phyloP scores from a whole-genome alignment of 2,888 invertebrate genomes.

The Hoplodrina ambigua region DNA sequence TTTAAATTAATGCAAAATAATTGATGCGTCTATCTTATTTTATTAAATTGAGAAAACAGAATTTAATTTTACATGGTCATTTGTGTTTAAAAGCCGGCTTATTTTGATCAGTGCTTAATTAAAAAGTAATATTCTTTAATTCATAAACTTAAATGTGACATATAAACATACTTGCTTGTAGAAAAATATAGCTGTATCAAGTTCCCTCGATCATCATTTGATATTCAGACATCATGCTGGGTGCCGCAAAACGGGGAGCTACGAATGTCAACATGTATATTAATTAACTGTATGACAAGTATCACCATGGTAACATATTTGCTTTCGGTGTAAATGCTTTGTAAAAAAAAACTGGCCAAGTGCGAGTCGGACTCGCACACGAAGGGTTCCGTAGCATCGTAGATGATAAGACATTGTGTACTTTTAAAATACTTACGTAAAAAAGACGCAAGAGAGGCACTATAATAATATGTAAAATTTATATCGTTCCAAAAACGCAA shows the following conservation, averaged over 20 bases:
- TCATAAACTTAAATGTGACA: not conserved
- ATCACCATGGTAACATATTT: conserved; percentile 31
- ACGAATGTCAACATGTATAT: conserved; percentile 59
- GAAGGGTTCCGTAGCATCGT: too few species aligned
- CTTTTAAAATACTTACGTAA: too few species aligned
- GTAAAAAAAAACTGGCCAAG: too few species aligned
- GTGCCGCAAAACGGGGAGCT: conserved; percentile 62
- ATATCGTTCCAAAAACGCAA: too few species aligned
- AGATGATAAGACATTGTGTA: too few species aligned
- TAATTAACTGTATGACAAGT: conserved; percentile 53
- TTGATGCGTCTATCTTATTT: too few species aligned
- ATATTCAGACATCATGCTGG: conserved; percentile 62
- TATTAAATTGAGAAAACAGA: not conserved
- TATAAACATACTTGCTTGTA: conserved; percentile 19
- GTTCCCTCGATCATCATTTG: conserved; percentile 50
- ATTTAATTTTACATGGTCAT: not conserved
- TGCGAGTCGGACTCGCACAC: too few species aligned
- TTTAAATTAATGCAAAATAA: too few species aligned
- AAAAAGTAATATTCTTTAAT: not conserved
- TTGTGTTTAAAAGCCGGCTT: not conserved
- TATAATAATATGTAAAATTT: too few species aligned
- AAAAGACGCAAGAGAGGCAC: too few species aligned
- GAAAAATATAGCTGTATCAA: conserved; percentile 55
- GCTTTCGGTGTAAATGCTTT: conserved; percentile 11
- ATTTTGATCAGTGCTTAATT: not conserved